A percentile compares a stretch with the other conserved stretches of the same genome.
Conservation (phyloP, 1,140 invertebrate species). For the Drosophila murphyi region DNA sequence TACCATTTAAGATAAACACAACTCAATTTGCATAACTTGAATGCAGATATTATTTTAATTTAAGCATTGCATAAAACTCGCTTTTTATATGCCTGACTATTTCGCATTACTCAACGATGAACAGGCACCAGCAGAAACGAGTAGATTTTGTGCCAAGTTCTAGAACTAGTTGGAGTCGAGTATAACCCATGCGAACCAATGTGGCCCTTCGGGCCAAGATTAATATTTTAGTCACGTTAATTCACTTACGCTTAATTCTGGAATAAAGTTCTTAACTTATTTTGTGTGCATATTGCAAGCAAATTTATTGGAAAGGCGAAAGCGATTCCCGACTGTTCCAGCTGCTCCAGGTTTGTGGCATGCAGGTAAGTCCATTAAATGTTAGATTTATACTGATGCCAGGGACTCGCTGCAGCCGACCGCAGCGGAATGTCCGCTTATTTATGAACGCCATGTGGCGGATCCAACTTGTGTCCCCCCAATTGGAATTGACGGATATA, state of each 20-base stretch:
- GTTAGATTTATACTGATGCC: conserved; percentile 73
- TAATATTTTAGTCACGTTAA: conserved; percentile 81
- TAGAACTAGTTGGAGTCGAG: neutral
- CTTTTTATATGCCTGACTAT: conserved; percentile 62
- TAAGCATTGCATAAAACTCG: conserved; percentile 69
- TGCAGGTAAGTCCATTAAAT: conserved; percentile 73
- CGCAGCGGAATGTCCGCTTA: conserved; percentile 38
- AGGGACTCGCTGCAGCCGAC: conserved; percentile 9
- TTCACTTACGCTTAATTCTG: conserved; percentile 72
- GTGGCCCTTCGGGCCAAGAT: conserved; percentile 50
- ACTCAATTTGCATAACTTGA: conserved; percentile 63
- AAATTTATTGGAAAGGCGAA: conserved; percentile 57
- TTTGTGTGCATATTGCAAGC: conserved; percentile 74
- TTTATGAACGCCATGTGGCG: conserved; percentile 43
- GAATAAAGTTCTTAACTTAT: conserved; percentile 79
- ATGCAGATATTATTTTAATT: conserved; percentile 76
- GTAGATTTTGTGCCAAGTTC: neutral
- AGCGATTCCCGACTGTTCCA: conserved; percentile 4
- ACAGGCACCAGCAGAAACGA: neutral
- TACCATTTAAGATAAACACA: conserved; percentile 41
- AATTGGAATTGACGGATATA: neutral
- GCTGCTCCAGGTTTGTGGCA: neutral
- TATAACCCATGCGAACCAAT: conserved; percentile 32
- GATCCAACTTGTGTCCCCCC: neutral
- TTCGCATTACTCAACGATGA: conserved; percentile 19